Evolutionary conservation across 2,113 vertebrate genomes (phyloP).

Genomic region (Vombatus ursinus): DNA sequence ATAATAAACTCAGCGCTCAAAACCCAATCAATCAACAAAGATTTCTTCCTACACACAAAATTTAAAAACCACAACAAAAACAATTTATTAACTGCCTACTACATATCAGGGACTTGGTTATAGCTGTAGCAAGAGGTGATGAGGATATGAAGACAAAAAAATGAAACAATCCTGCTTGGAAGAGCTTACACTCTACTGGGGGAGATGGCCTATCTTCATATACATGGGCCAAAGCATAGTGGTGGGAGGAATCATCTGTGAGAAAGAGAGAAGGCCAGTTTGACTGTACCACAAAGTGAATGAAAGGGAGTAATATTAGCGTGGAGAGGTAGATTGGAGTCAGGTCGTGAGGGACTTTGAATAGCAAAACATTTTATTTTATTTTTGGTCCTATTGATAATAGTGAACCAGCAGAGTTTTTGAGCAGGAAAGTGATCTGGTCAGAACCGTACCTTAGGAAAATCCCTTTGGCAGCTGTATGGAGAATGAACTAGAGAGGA

Average conservation of each 20-base stretch:
- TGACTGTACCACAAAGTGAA: neutral
- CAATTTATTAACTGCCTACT: neutral
- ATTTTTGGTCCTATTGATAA: neutral
- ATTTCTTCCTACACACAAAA: neutral
- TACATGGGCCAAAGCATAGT: neutral
- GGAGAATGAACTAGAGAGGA: neutral
- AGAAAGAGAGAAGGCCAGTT: neutral
- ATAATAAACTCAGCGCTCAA: neutral
- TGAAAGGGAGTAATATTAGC: neutral
- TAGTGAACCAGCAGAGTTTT: neutral
- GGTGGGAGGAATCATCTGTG: neutral
- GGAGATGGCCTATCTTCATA: neutral
- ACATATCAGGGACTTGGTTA: neutral
- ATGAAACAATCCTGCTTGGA: neutral
- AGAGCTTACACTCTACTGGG: neutral
- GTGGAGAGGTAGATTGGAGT: neutral
- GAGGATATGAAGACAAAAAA: neutral
- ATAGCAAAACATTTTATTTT: neutral
- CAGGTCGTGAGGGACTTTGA: neutral
- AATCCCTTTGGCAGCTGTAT: neutral
- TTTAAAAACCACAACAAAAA: neutral
- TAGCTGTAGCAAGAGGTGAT: neutral
- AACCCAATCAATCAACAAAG: neutral
- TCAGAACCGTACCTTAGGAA: neutral
- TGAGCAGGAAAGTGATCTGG: neutral